Base-by-base conservation (phyloP, 2,888 invertebrate species). In the Incurvaria masculella region DNA sequence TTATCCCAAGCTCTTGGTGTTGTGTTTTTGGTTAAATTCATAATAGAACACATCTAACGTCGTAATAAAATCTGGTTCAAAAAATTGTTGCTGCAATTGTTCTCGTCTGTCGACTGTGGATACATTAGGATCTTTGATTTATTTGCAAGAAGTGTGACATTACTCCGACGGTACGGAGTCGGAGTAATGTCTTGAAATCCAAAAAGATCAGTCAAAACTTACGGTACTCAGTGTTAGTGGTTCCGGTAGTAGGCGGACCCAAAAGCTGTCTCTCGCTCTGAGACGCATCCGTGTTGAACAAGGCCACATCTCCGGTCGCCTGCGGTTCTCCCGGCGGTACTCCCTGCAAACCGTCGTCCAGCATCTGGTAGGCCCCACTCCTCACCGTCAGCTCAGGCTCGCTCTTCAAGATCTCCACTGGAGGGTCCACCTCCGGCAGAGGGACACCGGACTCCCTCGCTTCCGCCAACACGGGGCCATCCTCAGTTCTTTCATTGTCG, bases 321-420 rank as follows among this genome's bases (percentile, higher is more conserved):
- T 69, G 66, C 46, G 69, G 57, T 45, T 67, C 58, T 2, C 61
- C 58, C 2, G 67, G 62, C 21, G 60, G 61, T 11, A 66, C 68
- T n/a, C 63, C 68, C 17, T 56, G 55, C 42, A 70, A 47, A 2
- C 61, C 68, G 59, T 72, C 73, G 48, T 66, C 66, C 2, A 69
- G 55, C 20, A 60, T 50, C 49, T 78, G 75, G 56, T 76, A 79
- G 49, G 69, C 76, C 42, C 79, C 79, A 63, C 65, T 74, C 50
- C 61, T 68, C 10, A 73, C 64, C 53, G 66, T 59, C 45, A 76
- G 52, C 6, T 58, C 53, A 17, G 62, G 61, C 3, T 55, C 49
- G 10, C 62, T 62, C 18, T 64, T 55, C 48, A 70, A 38, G 17
- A 66, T 54, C 56, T 74, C 73, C 8, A 67, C 63, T 5, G 65